phyloP scores from a whole-genome alignment of 2,113 vertebrate species.

The Amphiprion ocellaris region DNA sequence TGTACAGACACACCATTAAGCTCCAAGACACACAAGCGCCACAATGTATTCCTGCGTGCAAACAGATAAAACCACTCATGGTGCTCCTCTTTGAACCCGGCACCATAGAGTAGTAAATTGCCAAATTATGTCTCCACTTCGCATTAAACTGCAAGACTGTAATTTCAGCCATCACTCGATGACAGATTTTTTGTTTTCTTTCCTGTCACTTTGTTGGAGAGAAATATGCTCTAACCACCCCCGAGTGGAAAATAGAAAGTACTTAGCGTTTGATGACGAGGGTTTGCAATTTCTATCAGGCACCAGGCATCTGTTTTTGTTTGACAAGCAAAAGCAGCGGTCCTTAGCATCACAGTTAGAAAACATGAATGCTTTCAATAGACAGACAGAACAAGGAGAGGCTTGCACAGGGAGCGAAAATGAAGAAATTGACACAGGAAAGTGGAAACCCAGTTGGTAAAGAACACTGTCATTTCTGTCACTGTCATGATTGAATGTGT shows the following conservation, averaged over 20 bases:
- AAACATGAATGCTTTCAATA: conserved; percentile 9
- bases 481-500: background rate
- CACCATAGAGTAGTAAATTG: conserved; percentile 31
- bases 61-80: conserved; percentile 39
- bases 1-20: conserved; percentile 22
- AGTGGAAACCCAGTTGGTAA: conserved; percentile 14
- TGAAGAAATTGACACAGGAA: conserved; percentile 39
- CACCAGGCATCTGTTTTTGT: conserved; percentile 42
- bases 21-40: background rate
- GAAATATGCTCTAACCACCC: conserved; percentile 35
- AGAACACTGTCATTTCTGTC: conserved; percentile 4
- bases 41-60: background rate
- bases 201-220: conserved; percentile 27
- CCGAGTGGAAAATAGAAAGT: conserved; percentile 34
- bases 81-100: conserved; percentile 18
- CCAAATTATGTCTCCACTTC: conserved; percentile 42
- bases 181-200: conserved; percentile 45
- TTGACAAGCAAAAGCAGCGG: conserved; percentile 47
- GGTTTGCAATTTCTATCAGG: conserved; percentile 52
- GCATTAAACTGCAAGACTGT: conserved; percentile 31
- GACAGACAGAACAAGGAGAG: conserved; percentile 24
- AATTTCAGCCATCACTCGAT: conserved; percentile 42
- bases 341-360: conserved; percentile 12
- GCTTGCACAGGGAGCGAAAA: conserved; percentile 26
- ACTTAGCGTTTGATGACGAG: conserved; percentile 33